phyloP scores from a whole-genome alignment of 2,797 vertebrate genomes.

The Peromyscus nudipes region DNA sequence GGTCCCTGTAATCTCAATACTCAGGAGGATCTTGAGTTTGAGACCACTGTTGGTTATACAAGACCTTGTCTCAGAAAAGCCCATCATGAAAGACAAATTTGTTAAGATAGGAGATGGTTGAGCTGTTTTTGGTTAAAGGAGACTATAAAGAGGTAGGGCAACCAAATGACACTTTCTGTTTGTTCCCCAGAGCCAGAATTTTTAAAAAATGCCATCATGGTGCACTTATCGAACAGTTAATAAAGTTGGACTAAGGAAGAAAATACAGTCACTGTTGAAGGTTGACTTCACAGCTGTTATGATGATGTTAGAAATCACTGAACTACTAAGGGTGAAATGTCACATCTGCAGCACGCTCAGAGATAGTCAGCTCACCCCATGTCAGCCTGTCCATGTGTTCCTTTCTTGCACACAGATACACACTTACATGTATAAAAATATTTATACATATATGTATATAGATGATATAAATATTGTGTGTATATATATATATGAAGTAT shows the following conservation, averaged over 20 bases:
- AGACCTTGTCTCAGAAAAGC: background rate
- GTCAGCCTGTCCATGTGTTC: background rate
- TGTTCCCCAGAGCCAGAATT: background rate
- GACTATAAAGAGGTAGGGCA: background rate
- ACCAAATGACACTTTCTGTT: background rate
- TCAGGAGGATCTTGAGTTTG: background rate
- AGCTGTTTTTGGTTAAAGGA: slow-evolving; percentile 3
- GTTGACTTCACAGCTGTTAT: background rate
- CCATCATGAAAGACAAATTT: background rate
- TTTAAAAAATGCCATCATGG: background rate
- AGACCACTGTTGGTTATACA: background rate
- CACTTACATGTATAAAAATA: background rate
- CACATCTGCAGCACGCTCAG: background rate
- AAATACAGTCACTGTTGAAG: background rate
- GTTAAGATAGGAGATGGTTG: background rate
- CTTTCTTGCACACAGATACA: background rate
- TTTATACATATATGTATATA: background rate
- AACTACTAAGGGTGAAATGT: background rate
- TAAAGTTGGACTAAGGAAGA: background rate
- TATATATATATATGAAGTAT: background rate
- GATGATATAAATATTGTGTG: no score
- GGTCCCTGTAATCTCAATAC: background rate
- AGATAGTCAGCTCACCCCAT: background rate
- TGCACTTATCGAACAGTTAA: background rate
- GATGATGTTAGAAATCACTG: background rate